Percentiles rank a stretch among this genome's conserved stretches.
These are phyloP conservation scores for Drosophila gunungcola DNA, from an alignment of 1,140 invertebrate genomes.

Conservation along the genomic window DNA sequence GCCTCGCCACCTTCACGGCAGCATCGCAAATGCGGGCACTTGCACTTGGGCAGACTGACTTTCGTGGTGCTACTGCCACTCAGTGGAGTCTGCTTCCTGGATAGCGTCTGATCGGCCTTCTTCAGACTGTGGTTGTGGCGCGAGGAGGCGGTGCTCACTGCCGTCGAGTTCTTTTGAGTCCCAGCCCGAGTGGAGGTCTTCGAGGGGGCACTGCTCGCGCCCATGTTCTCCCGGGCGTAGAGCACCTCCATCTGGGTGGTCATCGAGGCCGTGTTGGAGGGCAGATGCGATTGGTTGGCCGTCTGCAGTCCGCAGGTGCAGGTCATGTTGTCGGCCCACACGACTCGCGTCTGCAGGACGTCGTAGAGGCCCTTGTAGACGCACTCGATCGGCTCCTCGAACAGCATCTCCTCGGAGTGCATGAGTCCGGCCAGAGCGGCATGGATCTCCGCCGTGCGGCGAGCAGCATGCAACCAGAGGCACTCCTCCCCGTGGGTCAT, in stretches of 20 bases:
- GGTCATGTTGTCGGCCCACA: constrained; percentile 1
- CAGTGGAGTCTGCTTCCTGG: not conserved
- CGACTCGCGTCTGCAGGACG: constrained; percentile 17
- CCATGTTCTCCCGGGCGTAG: constrained; percentile 10
- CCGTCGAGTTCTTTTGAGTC: not conserved
- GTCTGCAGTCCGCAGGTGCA: constrained; percentile 13
- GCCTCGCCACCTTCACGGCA: constrained; percentile 13
- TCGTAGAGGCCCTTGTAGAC: constrained; percentile 59
- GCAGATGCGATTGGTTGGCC: not conserved
- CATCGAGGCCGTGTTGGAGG: not conserved
- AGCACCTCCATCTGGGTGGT: constrained; percentile 47
- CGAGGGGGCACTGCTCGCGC: constrained; percentile 15
- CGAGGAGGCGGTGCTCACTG: constrained; percentile 6
- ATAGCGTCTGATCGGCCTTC: not conserved
- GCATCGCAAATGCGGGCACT: constrained; percentile 42
- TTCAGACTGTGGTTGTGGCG: constrained; percentile 14
- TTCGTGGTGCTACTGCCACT: not conserved
- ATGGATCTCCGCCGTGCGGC: constrained; percentile 61
- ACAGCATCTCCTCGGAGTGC: constrained; percentile 56
- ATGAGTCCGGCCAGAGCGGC: constrained; percentile 60
- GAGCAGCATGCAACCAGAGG: constrained; percentile 69
- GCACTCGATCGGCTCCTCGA: constrained; percentile 62
- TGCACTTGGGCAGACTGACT: constrained; percentile 19
- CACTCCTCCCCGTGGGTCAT: constrained; percentile 54
- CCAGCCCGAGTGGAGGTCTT: not conserved